These are phyloP conservation scores for Oryzaephilus surinamensis DNA, from an alignment of 1,140 invertebrate genomes.

Conservation along the genomic window DNA sequence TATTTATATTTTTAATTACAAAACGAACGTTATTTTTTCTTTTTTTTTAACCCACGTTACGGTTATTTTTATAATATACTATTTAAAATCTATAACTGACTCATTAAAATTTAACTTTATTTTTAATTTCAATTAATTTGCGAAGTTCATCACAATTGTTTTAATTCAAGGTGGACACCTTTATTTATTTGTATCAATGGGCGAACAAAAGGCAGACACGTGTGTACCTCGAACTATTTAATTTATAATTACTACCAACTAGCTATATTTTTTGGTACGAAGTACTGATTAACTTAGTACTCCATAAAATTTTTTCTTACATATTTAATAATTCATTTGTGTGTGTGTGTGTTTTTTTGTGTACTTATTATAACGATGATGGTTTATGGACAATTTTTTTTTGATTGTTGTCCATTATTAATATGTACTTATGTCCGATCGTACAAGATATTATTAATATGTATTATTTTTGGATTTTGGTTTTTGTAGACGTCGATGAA, in stretches of 20 bases:
- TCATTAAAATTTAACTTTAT: constrained; percentile 29
- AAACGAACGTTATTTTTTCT: too few species aligned
- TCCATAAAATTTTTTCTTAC: too few species aligned
- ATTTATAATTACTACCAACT: constrained; percentile 25
- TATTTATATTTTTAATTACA: too few species aligned
- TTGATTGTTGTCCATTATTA: neutral
- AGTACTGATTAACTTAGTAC: constrained; percentile 10
- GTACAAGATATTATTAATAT: constrained; percentile 3
- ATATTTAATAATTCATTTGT: too few species aligned
- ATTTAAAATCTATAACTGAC: constrained; percentile 33
- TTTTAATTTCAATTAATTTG: constrained; percentile 34
- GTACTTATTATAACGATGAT: too few species aligned
- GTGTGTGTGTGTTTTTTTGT: too few species aligned
- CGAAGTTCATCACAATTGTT: constrained; percentile 36
- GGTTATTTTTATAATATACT: constrained; percentile 23
- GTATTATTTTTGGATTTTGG: neutral
- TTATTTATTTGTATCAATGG: constrained; percentile 35
- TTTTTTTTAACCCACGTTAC: constrained; percentile 23
- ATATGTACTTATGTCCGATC: constrained; percentile 6
- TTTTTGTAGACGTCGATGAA: constrained; percentile 3
- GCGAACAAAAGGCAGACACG: constrained; percentile 34
- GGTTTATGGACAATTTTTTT: too few species aligned
- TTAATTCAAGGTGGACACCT: constrained; percentile 33
- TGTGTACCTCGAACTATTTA: constrained; percentile 31
- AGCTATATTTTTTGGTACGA: constrained; percentile 15